Evolutionary conservation across 2,888 invertebrate genomes (phyloP), one percentile per base, ranked within the genome.

Genomic region (Andrena bicolor): DNA sequence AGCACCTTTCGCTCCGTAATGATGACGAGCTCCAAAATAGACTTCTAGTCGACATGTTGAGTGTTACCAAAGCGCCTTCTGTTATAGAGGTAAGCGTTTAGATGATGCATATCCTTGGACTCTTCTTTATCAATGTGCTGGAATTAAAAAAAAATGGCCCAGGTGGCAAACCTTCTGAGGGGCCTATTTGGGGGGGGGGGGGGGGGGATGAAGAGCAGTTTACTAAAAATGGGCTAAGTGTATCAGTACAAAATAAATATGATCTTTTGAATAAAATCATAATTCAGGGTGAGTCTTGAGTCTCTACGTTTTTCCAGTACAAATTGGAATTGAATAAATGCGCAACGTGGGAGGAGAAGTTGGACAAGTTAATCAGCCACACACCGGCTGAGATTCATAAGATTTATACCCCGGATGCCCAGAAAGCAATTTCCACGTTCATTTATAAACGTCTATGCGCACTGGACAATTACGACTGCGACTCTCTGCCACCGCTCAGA

Each of bases 21-120:
- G 95, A 95, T 35, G 84, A 91, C 0, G 94, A 95, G 76, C 93
- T 96, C 0, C 95, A 97, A 89, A 95, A 95, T 89, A 95, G 94
- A 80, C 90, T 96, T 0, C 91, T 97, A 16, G 94, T 95, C 65
- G 95, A 95, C 86, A 94, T 96, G 4, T 91, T 96, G 41, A 95
- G 95, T 80, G 92, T 95, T 0, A 16, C 95, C 0, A 91, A 94
- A 0, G 95, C 95, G 0, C 93, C 94, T 80, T 92, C 92, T 23
- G 94, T 94, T 20, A 73, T 94, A 66, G 88, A 89, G 35, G 94
- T 96, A 88, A 69, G 35, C 2, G 10, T 10, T 20, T 32, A 13
- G 23, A 26, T 56, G 16, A 41, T 16, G 1, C 16, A 16, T 2
- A 58, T 58, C 28, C 13, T 65, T 23, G 20, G 8, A 2, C 16